Conservation (phyloP, 2,113 vertebrate genomes). For the Osmerus eperlanus region DNA sequence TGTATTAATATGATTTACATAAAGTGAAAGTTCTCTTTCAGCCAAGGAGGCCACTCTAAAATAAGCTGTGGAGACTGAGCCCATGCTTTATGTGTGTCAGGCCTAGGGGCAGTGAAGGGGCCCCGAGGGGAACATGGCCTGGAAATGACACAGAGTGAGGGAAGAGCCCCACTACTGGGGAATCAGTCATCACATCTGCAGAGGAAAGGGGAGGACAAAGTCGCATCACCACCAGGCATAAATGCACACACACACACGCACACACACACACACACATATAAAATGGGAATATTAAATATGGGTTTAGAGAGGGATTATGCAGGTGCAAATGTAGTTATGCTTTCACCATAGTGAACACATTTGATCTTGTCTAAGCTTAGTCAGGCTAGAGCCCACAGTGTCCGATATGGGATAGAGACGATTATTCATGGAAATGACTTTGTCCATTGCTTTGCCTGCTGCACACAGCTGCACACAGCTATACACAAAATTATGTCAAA, state of each 20-base stretch:
- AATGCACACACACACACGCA: slow-evolving; percentile 29
- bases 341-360: slow-evolving; percentile 30
- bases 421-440: not conserved
- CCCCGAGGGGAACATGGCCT: slow-evolving; percentile 51
- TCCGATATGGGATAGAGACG: not conserved
- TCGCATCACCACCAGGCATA: slow-evolving; percentile 38
- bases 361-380: slow-evolving; percentile 25
- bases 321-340: slow-evolving; percentile 30
- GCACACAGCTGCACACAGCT: not conserved
- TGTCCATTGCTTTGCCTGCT: not conserved
- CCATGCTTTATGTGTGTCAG: slow-evolving; percentile 73
- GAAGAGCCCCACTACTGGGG: slow-evolving; percentile 65
- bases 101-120: slow-evolving; percentile 53
- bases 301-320: slow-evolving; percentile 52
- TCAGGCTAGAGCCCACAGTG: not conserved
- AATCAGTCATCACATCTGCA: slow-evolving; percentile 71
- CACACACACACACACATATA: not conserved
- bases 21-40: slow-evolving; percentile 65
- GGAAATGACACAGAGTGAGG: slow-evolving; percentile 73
- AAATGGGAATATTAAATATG: slow-evolving; percentile 56
- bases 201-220: slow-evolving; percentile 60
- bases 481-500: too few species aligned
- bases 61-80: slow-evolving; percentile 73
- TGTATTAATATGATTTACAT: slow-evolving; percentile 81
- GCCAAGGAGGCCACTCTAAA: slow-evolving; percentile 73